A percentile compares a stretch with the other conserved stretches of the same genome.
These are phyloP conservation scores for Astreopora myriophthalma DNA, from an alignment of 64 coral and sea anemone genomes.

Conservation along the genomic window DNA sequence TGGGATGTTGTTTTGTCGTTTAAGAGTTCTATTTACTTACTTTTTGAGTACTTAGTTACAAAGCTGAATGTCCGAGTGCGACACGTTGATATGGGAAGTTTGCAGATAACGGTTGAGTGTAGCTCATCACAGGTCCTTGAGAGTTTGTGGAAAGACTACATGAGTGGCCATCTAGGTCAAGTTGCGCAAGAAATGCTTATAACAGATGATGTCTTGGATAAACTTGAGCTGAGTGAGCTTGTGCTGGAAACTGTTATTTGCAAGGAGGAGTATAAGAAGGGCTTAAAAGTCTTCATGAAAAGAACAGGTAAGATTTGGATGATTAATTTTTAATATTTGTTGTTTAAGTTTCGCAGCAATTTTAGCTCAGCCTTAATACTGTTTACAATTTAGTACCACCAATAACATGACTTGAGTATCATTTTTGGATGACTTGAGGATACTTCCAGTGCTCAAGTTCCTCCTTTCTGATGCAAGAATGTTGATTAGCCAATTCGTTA, in stretches of 20 bases:
- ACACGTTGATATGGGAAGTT: neutral
- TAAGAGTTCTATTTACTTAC: neutral
- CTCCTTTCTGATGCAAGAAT: no score
- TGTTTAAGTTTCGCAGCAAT: no score
- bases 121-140: neutral
- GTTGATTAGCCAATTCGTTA: no score
- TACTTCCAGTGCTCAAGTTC: no score
- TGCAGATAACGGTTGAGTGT: neutral
- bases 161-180: neutral
- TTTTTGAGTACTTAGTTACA: neutral
- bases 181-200: neutral
- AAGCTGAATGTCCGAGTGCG: neutral
- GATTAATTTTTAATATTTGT: no score
- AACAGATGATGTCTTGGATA: neutral
- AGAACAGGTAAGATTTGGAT: neutral
- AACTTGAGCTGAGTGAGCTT: neutral
- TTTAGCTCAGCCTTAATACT: no score
- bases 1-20: neutral
- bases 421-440: no score
- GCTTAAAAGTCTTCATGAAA: neutral
- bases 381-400: no score
- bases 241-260: no score
- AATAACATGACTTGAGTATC: no score
- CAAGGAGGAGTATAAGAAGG: neutral
- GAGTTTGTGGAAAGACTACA: neutral